A percentile compares a stretch with the other conserved stretches of the same genome.
Conservation (phyloP, 2,113 vertebrate species). For the Zosterops japonicus region DNA sequence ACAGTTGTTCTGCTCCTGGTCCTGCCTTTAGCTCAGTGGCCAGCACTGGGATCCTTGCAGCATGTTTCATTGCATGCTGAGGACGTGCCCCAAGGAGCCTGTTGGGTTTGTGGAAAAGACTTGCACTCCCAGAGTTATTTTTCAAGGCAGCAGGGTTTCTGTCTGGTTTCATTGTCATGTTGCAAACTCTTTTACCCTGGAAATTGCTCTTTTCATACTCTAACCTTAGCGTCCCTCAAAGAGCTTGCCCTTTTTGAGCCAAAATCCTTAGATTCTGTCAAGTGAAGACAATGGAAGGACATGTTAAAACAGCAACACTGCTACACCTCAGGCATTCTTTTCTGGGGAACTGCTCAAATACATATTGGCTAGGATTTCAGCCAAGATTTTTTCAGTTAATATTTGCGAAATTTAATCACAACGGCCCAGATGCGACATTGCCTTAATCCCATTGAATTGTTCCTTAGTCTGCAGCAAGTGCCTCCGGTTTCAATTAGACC, state of each 20-base stretch:
- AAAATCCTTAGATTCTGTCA: neutral
- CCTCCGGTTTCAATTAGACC: neutral
- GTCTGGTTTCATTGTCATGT: neutral
- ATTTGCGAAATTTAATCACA: constrained; percentile 61
- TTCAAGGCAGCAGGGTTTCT: neutral
- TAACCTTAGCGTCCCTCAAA: neutral
- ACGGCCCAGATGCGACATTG: neutral
- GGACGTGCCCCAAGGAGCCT: neutral
- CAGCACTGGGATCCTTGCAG: neutral
- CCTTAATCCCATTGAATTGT: constrained; percentile 44
- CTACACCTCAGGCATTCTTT: constrained; percentile 11
- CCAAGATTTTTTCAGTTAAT: constrained; percentile 41
- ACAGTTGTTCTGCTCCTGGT: neutral
- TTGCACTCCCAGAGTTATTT: neutral
- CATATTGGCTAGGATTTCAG: neutral
- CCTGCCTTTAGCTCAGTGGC: neutral
- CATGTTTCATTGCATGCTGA: rapidly evolving
- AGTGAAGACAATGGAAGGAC: constrained; percentile 12
- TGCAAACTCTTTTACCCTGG: neutral
- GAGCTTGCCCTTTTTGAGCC: neutral
- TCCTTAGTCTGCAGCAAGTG: neutral
- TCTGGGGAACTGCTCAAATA: neutral
- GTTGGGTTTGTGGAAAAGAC: neutral
- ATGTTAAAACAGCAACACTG: neutral
- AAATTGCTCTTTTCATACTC: constrained; percentile 1